These are phyloP conservation scores for Actinemys pallida DNA, from an alignment of 2,113 vertebrate genomes.

Conservation along the genomic window DNA sequence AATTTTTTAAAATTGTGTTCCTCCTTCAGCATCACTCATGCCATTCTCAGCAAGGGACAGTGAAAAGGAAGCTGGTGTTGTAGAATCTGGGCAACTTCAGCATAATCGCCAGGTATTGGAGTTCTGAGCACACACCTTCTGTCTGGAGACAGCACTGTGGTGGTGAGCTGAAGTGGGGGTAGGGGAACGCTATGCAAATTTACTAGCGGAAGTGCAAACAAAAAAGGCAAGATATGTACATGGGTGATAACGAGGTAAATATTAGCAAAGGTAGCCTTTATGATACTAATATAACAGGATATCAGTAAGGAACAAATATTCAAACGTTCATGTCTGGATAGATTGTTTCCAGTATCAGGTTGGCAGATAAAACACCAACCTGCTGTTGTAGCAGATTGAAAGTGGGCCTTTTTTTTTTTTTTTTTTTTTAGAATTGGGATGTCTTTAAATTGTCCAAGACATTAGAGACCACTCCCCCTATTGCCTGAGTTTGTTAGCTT, in stretches of 20 bases:
- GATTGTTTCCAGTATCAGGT: slow-evolving; percentile 36
- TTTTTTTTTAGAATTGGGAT: neutral
- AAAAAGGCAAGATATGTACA: slow-evolving; percentile 65
- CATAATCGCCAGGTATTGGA: neutral
- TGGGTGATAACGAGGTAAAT: slow-evolving; percentile 73
- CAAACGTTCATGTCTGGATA: slow-evolving; percentile 22
- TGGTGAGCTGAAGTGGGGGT: neutral
- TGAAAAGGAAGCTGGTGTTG: neutral
- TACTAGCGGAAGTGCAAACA: slow-evolving; percentile 72
- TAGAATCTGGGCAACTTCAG: neutral
- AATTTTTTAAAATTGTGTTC: neutral
- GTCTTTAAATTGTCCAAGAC: neutral
- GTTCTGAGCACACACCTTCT: fast-evolving
- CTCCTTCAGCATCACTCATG: neutral
- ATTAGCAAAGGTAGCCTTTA: slow-evolving; percentile 61
- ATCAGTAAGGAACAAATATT: slow-evolving; percentile 56
- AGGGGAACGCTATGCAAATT: slow-evolving; percentile 54
- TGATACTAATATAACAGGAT: slow-evolving; percentile 47
- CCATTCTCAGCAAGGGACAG: neutral
- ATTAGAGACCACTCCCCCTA: neutral
- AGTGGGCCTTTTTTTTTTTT: neutral
- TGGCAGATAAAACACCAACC: slow-evolving; percentile 47
- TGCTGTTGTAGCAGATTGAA: slow-evolving; percentile 35
- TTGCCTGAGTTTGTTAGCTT: neutral
- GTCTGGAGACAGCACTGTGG: neutral